phyloP scores from a whole-genome alignment of 2,113 vertebrate genomes.

The Corvus moneduloides region DNA sequence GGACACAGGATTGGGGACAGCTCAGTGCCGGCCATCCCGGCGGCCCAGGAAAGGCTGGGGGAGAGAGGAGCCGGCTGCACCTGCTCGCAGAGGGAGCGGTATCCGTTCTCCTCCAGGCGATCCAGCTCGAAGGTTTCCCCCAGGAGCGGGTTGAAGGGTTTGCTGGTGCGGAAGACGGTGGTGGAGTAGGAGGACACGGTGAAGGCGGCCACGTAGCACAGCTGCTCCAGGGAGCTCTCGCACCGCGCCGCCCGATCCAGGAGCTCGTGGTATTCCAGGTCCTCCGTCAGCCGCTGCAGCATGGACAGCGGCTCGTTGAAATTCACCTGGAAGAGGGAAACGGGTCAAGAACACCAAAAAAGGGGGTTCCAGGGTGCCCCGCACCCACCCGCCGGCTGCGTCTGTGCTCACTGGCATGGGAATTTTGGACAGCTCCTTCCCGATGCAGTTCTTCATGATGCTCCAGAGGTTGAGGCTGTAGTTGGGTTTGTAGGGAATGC shows the following conservation, averaged over 20 bases:
- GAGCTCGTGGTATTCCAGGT: slow-evolving; percentile 93
- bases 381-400: rapidly evolving
- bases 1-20: neutral
- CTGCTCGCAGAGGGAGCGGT: slow-evolving; percentile 95
- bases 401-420: slow-evolving; percentile 86
- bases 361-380: rapidly evolving
- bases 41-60: rapidly evolving
- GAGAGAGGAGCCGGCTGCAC: slow-evolving; percentile 3
- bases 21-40: rapidly evolving
- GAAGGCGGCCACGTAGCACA: slow-evolving; percentile 94
- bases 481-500: slow-evolving; percentile 93
- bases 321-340: slow-evolving; percentile 80
- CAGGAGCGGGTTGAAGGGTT: slow-evolving; percentile 94
- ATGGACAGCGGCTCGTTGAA: slow-evolving; percentile 97
- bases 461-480: slow-evolving; percentile 97
- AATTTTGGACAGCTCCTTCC: slow-evolving; percentile 95
- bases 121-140: slow-evolving; percentile 97
- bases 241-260: slow-evolving; percentile 87
- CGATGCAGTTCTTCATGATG: slow-evolving; percentile 98
- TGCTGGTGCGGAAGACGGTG: slow-evolving; percentile 93
- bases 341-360: neutral
- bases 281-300: slow-evolving; percentile 94
- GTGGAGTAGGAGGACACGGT: slow-evolving; percentile 96
- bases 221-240: slow-evolving; percentile 90
- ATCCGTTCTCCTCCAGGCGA: slow-evolving; percentile 85